Evolutionary conservation across 2,888 invertebrate species (phyloP), one percentile per base, ranked within the genome.

Genomic region (Dryadula phaetusa): DNA sequence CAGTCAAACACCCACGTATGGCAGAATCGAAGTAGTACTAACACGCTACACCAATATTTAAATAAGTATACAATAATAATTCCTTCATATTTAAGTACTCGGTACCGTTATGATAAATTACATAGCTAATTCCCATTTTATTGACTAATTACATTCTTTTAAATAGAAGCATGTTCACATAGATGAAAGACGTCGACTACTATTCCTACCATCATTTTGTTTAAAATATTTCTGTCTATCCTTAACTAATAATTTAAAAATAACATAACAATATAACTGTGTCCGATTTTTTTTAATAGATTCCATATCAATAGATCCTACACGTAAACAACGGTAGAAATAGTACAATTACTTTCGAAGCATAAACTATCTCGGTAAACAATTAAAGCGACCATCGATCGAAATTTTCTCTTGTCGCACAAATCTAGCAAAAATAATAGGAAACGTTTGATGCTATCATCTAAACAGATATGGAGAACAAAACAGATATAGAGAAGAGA

Each of bases 61-160:
- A 56, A 56, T 56, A 22, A 56, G 20, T 40, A 56, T 40, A 56
- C 40, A 6, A 40, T 56, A 40, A 16, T 56, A 56, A 56, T 40
- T 40, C 40, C 40, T 40, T 56, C 40, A 40, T 16, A 40, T 40
- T 66, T 69, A 69, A 69, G 69, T 69, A 69, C 69, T 66, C 53
- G 53, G 53, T 66, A 61, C 66, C 66, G 56, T 16, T 14, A 40
- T 56, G 37, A 37, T 56, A 56, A 14, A 37, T 37, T 56, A 37
- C 22, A 37, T n/a, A 10, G 40, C 56, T 22, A 22, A 34, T 32
- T 34, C 34, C 34, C 37, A 22, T 56, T 22, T 37, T 56, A 40
- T 14, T 22, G 6, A 34, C 32, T 34, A 53, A 53, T 53, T 53
- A 28, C 18, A 10, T 32, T 32, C 32, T 32, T 16, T 3, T 16